Conservation (phyloP, 2,888 invertebrate genomes). For the Aquatica leii region DNA sequence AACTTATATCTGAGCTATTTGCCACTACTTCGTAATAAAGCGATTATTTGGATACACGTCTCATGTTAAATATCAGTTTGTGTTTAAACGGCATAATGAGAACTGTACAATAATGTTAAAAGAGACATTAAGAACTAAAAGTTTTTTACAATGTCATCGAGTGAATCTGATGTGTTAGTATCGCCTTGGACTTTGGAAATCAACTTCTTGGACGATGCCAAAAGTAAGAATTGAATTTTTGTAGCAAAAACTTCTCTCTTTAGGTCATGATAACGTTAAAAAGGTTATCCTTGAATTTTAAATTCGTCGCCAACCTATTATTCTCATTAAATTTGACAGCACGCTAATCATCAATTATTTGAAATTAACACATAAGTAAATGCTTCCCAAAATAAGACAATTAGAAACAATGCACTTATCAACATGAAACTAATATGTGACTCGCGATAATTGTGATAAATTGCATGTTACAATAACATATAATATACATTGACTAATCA, state of each 20-base stretch:
- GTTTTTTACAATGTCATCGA: conserved; percentile 15
- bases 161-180: conserved; percentile 22
- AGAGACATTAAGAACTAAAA: too few species aligned
- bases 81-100: conserved; percentile 20
- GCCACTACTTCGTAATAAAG: conserved; percentile 21
- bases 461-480: background rate
- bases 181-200: conserved; percentile 26
- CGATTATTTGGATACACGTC: conserved; percentile 22
- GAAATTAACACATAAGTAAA: too few species aligned
- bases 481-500: background rate
- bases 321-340: too few species aligned
- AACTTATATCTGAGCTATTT: conserved; percentile 14
- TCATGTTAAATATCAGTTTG: conserved; percentile 26
- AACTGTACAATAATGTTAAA: conserved; percentile 11
- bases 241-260: background rate
- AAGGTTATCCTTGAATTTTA: background rate
- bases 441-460: background rate
- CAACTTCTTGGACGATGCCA: conserved; percentile 17
- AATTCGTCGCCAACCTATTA: background rate
- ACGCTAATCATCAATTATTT: too few species aligned
- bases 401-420: conserved; percentile 6
- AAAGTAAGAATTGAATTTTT: conserved; percentile 16
- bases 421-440: conserved; percentile 4
- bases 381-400: too few species aligned
- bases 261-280: background rate